Conservation (phyloP, 2,888 invertebrate genomes). For the Uropetala carovei region DNA sequence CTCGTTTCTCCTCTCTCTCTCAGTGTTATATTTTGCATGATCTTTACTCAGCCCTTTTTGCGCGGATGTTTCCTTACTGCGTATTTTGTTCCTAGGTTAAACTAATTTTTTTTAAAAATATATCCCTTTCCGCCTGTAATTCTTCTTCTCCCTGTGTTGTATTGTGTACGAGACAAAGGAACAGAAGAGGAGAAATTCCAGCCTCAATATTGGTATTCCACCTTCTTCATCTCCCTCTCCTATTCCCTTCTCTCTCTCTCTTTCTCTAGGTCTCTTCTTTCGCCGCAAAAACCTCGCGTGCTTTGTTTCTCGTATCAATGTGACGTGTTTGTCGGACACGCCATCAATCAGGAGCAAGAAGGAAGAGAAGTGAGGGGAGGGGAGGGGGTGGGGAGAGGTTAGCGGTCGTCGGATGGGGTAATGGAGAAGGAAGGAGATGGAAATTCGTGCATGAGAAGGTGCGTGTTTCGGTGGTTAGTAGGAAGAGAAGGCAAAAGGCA, state of each 20-base stretch:
- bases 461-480: constrained; percentile 5
- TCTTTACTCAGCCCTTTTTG: too few species aligned
- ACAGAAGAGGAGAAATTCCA: too few species aligned
- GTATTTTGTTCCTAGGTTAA: too few species aligned
- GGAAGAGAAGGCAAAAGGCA: not conserved
- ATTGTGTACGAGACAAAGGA: too few species aligned
- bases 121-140: too few species aligned
- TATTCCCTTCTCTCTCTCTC: not conserved
- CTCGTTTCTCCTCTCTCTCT: too few species aligned
- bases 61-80: too few species aligned
- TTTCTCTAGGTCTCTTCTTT: not conserved
- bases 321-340: not conserved
- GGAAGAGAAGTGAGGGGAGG: not conserved
- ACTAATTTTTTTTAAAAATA: too few species aligned
- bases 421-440: not conserved
- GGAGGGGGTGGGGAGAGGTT: not conserved
- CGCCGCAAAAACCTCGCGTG: not conserved
- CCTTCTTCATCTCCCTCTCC: too few species aligned
- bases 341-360: not conserved
- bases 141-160: too few species aligned
- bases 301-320: not conserved
- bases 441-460: not conserved
- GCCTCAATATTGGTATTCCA: too few species aligned
- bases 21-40: too few species aligned
- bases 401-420: not conserved